Conservation (phyloP, 1,140 invertebrate species). For the Lucilia sericata region DNA sequence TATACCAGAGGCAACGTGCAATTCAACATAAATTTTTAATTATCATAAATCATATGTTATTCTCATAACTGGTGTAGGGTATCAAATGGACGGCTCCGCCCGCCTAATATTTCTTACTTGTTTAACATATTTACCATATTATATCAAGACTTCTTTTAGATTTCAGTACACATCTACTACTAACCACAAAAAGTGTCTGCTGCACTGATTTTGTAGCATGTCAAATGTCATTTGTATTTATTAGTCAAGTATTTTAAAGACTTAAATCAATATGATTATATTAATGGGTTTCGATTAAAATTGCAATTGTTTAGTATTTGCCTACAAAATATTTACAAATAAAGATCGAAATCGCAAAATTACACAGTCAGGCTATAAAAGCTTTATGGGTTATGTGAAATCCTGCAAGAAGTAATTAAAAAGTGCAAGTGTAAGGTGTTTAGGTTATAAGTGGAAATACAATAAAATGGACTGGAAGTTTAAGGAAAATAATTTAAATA, state of each 20-base stretch:
- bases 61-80: too few species aligned
- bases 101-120: too few species aligned
- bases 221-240: slow-evolving; percentile 37
- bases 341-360: too few species aligned
- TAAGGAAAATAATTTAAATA: slow-evolving; percentile 15
- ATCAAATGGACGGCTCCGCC: too few species aligned
- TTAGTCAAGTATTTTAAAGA: not conserved
- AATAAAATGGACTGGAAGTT: slow-evolving; percentile 19
- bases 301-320: slow-evolving; percentile 36
- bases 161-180: too few species aligned
- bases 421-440: not conserved
- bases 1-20: too few species aligned
- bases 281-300: slow-evolving; percentile 34
- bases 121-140: too few species aligned
- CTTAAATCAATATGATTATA: slow-evolving; percentile 45
- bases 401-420: not conserved
- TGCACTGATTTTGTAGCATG: slow-evolving; percentile 33
- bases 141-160: too few species aligned
- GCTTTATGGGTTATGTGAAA: not conserved
- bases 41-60: too few species aligned
- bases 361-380: not conserved
- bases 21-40: too few species aligned
- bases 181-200: too few species aligned
- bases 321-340: not conserved
- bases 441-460: too few species aligned